A percentile compares a stretch with the other conserved stretches of the same genome.
phyloP scores from a whole-genome alignment of 2,113 vertebrate species.

The Columbina picui region DNA sequence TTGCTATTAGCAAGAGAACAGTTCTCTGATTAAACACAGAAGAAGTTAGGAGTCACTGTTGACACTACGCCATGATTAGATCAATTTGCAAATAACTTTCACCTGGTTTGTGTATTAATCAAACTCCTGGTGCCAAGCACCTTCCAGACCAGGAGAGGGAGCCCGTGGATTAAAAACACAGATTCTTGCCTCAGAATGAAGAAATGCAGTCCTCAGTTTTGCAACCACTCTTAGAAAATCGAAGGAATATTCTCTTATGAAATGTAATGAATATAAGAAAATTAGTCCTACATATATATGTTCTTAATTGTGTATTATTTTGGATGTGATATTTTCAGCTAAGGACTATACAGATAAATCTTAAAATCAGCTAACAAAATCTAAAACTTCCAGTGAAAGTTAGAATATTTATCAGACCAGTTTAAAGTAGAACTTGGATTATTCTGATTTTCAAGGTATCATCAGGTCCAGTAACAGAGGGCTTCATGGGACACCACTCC shows the following conservation, averaged over 20 bases:
- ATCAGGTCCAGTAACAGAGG: not conserved
- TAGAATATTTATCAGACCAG: not conserved
- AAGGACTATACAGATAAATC: not conserved
- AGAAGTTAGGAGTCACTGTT: not conserved
- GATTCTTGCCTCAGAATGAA: not conserved
- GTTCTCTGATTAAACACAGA: not conserved
- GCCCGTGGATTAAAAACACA: constrained; percentile 33
- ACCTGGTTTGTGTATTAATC: not conserved
- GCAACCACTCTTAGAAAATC: not conserved
- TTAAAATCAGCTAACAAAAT: not conserved
- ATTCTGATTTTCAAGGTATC: not conserved
- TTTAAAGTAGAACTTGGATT: not conserved
- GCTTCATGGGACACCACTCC: not conserved
- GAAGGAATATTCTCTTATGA: not conserved
- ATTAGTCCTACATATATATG: not conserved
- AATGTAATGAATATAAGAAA: not conserved
- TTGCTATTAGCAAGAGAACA: not conserved
- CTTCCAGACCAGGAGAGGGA: constrained; percentile 48
- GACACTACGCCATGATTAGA: not conserved
- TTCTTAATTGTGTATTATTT: not conserved
- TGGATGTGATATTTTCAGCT: not conserved
- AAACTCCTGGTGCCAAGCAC: not conserved
- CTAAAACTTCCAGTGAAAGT: not conserved
- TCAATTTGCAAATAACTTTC: not conserved
- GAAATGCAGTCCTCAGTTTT: not conserved